Evolutionary conservation across 1,140 invertebrate species (phyloP), one percentile per base, ranked within the genome.

Genomic region (Lamellibrachia luymesi): DNA sequence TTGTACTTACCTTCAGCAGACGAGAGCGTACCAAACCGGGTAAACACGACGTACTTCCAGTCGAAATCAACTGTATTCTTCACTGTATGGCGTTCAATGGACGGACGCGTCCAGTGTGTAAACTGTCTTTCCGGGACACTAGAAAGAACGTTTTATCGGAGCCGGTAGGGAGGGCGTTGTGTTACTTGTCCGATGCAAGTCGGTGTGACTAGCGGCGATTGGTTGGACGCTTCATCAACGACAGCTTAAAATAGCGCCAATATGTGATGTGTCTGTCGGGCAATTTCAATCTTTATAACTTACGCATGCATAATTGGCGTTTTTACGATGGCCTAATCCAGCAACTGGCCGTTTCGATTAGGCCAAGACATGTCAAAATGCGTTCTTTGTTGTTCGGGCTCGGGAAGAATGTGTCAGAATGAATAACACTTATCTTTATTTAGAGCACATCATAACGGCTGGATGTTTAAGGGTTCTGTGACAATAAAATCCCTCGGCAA

Each of bases 231-330:
- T 80, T 80, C 64, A 80, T 80, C 64, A 80, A 80, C 64, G 17
- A 80, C 64, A 80, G 64, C 64, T 80, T 80, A 80, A 80, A 80
- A 80, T 80, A 80, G 64, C 64, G 13, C 64, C 2, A 22, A 80
- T 8, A 80, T 22, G 64, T 80, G 13, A 22, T 22, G 2, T 4
- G 64, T 80, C 1, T 22, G 64, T 8, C 64, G 64, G 64, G 64
- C 64, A 80, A 80, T 80, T 80, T 80, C 64, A 80, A 80, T 80
- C 64, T 80, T 80, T 80, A 80, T 80, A 80, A 80, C 64, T 80
- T 80, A 10, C 64, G 64, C 64, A 80, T 80, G 64, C 64, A 80
- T 80, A 80, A 80, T 80, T 80, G 64, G 64, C 64, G 64, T 80
- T 80, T 80, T 80, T 80, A 80, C 25, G 64, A 80, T 80, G 5